Evolutionary conservation across 2,888 invertebrate species (phyloP), one percentile per base, ranked within the genome.

Genomic region (Aelia acuminata): DNA sequence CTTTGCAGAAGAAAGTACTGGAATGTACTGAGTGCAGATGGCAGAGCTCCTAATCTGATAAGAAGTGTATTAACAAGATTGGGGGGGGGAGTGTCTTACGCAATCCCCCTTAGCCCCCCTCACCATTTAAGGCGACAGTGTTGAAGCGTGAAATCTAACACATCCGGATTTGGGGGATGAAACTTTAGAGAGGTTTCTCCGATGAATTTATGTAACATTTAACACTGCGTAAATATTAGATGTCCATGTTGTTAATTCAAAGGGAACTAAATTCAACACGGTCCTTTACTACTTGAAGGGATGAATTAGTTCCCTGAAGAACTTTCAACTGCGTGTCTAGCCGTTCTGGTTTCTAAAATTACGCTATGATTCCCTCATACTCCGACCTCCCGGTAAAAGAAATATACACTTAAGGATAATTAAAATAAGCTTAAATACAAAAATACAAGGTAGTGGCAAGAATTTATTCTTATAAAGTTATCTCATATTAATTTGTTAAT

Each of bases 21-120:
- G 13, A 20, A 35, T 70, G 20, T 18, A 20, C 31, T 31, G 31
- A 18, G 63, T 70, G 18, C 63, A 70, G 63, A 70, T 31, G 63
- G 18, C 4, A 70, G 20, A 35, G 8, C 4, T 35, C 18, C 18
- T 70, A 70, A 70, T 70, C 63, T 3, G 31, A 70, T 70, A 70
- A 70, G 11, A 70, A 70, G 31, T 70, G 63, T 70, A 70, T 70
- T 70, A 70, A 70, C 63, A 18, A 35, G 63, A 70, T 70, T 70
- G 63, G 63, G 57, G 26, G 8, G 0, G 31, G 8, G 53, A 7
- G 4, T 18, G 63, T 20, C 35, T 70, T 70, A 70, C 63, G 63
- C 35, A 70, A 70, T 20, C 18, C n/a, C 13, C 7, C 13, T 26
- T 18, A n/a, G n/a, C n/a, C n/a, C n/a, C n/a, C n/a, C n/a, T n/a